Conservation (phyloP, 2,113 vertebrate genomes). For the Corvus cornix region DNA sequence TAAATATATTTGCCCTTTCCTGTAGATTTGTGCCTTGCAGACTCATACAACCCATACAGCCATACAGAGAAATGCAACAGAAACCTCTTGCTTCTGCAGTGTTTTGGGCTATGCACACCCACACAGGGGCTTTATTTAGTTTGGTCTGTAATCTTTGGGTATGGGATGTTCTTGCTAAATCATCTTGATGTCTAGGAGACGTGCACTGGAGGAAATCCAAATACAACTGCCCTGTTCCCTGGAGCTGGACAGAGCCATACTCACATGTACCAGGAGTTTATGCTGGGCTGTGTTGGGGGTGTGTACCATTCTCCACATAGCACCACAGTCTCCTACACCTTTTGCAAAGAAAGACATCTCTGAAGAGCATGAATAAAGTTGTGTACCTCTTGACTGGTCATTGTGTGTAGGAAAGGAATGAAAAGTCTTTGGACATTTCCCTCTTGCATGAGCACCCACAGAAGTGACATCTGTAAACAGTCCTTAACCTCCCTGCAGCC, state of each 20-base stretch:
- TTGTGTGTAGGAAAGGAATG: not conserved
- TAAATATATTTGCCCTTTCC: not conserved
- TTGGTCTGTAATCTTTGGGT: not conserved
- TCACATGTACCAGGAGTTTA: not conserved
- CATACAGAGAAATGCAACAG: not conserved
- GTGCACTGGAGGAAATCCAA: not conserved
- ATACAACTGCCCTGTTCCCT: not conserved
- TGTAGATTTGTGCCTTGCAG: not conserved
- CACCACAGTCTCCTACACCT: not conserved
- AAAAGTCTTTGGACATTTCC: not conserved
- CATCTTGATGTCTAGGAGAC: not conserved
- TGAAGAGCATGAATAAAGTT: not conserved
- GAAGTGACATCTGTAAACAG: not conserved
- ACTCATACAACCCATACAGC: not conserved
- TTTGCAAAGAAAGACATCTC: not conserved
- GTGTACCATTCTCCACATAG: not conserved
- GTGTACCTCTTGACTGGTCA: not conserved
- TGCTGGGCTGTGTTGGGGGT: not conserved
- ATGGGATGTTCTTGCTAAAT: slow-evolving; percentile 9
- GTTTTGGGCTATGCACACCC: not conserved
- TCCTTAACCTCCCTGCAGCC: not conserved
- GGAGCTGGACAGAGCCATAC: not conserved
- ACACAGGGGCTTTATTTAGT: slow-evolving; percentile 16
- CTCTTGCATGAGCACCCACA: not conserved
- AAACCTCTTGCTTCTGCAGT: not conserved